These are phyloP conservation scores for Coptodon bakossiorum DNA, from an alignment of 2,113 vertebrate genomes.

Conservation along the genomic window DNA sequence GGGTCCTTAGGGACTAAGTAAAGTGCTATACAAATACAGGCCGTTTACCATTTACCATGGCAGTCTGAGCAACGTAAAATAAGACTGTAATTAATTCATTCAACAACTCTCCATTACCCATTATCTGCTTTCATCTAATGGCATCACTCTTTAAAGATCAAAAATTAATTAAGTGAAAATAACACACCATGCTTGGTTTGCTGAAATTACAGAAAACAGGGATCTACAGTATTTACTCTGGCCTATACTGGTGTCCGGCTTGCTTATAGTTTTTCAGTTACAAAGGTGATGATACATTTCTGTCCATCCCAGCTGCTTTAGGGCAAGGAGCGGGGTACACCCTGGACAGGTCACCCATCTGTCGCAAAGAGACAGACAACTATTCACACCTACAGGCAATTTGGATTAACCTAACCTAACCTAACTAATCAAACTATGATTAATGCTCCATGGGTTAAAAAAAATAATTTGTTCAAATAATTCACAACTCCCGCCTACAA, in stretches of 20 bases:
- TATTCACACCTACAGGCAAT: neutral
- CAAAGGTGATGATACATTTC: neutral
- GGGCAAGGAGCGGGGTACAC: neutral
- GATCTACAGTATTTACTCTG: neutral
- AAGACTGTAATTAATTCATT: neutral
- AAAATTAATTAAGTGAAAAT: neutral
- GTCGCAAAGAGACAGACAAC: neutral
- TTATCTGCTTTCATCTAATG: neutral
- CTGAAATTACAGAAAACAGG: neutral
- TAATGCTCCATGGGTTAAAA: neutral
- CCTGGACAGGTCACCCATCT: neutral
- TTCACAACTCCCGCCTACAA: neutral
- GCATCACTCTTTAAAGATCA: neutral
- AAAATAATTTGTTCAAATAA: neutral
- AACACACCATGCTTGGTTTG: neutral
- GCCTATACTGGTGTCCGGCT: neutral
- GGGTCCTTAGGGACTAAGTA: neutral
- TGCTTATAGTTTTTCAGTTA: neutral
- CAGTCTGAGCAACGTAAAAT: neutral
- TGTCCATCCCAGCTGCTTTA: neutral
- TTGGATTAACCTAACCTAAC: neutral
- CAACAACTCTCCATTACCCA: neutral
- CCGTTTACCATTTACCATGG: neutral
- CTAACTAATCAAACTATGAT: neutral
- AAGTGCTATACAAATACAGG: neutral